Base-by-base conservation (phyloP, 2,888 invertebrate species). In the Oeneis ivallda region DNA sequence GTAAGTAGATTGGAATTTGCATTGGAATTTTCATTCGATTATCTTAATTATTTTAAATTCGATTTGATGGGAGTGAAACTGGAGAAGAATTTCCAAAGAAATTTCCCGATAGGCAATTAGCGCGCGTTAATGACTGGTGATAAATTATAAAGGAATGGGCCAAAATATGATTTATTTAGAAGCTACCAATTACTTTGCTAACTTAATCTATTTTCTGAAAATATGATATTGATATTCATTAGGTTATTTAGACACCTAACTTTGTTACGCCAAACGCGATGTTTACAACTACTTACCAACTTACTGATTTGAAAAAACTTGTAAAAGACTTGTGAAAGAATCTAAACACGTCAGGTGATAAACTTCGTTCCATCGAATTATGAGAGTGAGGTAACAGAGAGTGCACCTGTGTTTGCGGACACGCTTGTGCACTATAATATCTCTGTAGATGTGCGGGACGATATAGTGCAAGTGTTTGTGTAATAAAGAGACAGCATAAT, bases 41-140 rank as follows among this genome's bases (percentile, higher is more conserved):
- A 49, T 19, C 49, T 67, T 57, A 65, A 37, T 53, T 32, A 43
- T 62, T n/a, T n/a, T n/a, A 54, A 67, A 67, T 63, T 65, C 43
- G 67, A 56, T 63, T 65, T 26, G 19, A 54, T 60, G 53, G 50
- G 19, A 43, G 37, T 47, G 50, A 32, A 61, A 62, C 19, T 50
- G 41, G n/a, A 59, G 59, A 39, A 58, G 59, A 49, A 52, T 52
- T 52, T 52, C 15, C 26, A n/a, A 58, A 74, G 73, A 75, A 80
- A 81, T 80, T 77, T 77, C 79, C 72, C 74, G 75, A 76, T 74
- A 77, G 73, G 82, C 82, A 82, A 86, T 87, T 87, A 87, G 78
- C 71, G 74, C 70, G 73, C 76, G 74, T 78, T 86, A 86, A 87
- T 81, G 84, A 79, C 75, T 75, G 71, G 67, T 72, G 66, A 77